Base-by-base conservation (phyloP, 1,140 invertebrate genomes). In the Matsumurasca onukii region DNA sequence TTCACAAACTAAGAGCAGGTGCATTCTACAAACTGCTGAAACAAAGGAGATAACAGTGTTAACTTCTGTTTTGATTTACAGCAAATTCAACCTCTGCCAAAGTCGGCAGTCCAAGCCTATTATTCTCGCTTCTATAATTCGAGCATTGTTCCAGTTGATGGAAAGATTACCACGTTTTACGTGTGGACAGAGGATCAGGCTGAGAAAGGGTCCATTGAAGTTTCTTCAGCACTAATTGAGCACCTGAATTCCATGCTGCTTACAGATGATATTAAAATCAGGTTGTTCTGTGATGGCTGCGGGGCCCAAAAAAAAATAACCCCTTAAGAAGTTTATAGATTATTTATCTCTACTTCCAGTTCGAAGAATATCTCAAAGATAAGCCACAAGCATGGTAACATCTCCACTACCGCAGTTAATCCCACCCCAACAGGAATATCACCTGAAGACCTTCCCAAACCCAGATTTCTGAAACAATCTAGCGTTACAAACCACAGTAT, bases 51-150 rank as follows among this genome's bases (percentile, higher is more conserved):
- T 17, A 39, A 39, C 17, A 39, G 34, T 39, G 34, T 39, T 5
- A 39, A 5, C n/a, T 22, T 52, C 3, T 52, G 49, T 22, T 73
- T 73, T 69, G 70, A 73, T 51, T 31, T 69, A 31, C 70, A 71
- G 63, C 67, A 73, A 61, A 64, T 64, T 13, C 69, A 71, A 57
- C 70, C 69, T 5, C 25, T 73, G 12, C 71, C 71, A 30, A 71
- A 73, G 52, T 55, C 68, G 1, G 49, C 66, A 31, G 59, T 73
- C 13, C 52, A 55, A 27, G 69, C 69, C n/a, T 72, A 66, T 70
- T 78, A 77, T 49, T 67, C 67, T n/a, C 30, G 75, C 69, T 66
- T 77, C 27, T 77, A 76, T 51, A 77, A 77, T 68, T 77, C 78
- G 57, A 68, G 59, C 75, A 75, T 30, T 52, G 72, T 20, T 48